Percentiles rank a stretch among this genome's conserved stretches.
Evolutionary conservation across 2,888 invertebrate species (phyloP).

Genomic region (Alviniconcha strummeri): DNA sequence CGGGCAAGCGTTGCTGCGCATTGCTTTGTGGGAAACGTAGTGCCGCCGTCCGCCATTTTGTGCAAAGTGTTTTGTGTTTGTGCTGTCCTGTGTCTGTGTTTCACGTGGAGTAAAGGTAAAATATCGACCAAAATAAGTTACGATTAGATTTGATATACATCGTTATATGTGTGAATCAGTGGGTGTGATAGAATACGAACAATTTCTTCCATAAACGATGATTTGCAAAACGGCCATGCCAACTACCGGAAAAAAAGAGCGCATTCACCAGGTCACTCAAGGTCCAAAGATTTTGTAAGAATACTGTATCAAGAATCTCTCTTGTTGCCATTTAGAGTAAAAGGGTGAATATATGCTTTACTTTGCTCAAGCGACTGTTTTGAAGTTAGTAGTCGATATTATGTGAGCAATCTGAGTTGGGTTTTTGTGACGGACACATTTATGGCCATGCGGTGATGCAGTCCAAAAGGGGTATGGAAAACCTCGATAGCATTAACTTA

Average conservation of each 20-base stretch:
- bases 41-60: slow-evolving; percentile 61
- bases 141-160: background rate
- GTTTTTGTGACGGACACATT: too few relatives aligned
- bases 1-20: slow-evolving; percentile 35
- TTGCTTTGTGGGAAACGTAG: slow-evolving; percentile 38
- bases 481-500: too few relatives aligned
- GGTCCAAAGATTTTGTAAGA: background rate
- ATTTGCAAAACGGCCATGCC: slow-evolving; percentile 7
- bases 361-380: too few relatives aligned
- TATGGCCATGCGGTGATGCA: too few relatives aligned
- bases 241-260: background rate
- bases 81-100: slow-evolving; percentile 65
- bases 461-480: too few relatives aligned
- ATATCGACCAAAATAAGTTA: background rate
- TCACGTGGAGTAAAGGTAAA: slow-evolving; percentile 63
- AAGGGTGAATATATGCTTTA: too few relatives aligned
- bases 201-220: background rate
- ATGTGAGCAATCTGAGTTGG: too few relatives aligned
- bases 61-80: slow-evolving; percentile 62
- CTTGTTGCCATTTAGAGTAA: too few relatives aligned
- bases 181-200: background rate
- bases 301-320: too few relatives aligned
- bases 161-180: background rate
- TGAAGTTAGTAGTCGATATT: too few relatives aligned
- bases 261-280: slow-evolving; percentile 15